Conservation (phyloP, 2,113 vertebrate genomes). For the Ammodramus savannarum region DNA sequence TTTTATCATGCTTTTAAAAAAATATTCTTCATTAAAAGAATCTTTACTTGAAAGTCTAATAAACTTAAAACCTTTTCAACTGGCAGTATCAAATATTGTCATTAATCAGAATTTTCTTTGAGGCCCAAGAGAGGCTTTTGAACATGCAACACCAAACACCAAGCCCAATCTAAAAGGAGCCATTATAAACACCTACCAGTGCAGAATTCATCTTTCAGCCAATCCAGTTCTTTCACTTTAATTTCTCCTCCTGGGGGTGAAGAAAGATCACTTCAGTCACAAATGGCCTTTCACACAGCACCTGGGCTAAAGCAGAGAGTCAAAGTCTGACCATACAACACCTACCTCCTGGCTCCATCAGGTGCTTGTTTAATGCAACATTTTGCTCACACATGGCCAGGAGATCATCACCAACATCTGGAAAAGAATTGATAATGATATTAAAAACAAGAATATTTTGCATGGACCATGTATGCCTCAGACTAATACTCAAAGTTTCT, state of each 20-base stretch:
- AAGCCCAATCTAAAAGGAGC: not conserved
- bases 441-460: not conserved
- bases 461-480: not conserved
- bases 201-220: slow-evolving; percentile 82
- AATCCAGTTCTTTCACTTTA: slow-evolving; percentile 84
- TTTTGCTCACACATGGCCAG: slow-evolving; percentile 89
- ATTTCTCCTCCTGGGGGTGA: slow-evolving; percentile 72
- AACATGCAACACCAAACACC: not conserved
- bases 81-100: not conserved
- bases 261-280: not conserved
- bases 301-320: not conserved
- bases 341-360: slow-evolving; percentile 76
- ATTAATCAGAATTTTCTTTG: not conserved
- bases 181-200: slow-evolving; percentile 74
- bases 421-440: not conserved
- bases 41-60: not conserved
- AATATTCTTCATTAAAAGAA: not conserved
- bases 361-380: slow-evolving; percentile 78
- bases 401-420: slow-evolving; percentile 92
- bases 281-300: not conserved
- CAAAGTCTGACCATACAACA: not conserved
- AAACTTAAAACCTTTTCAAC: not conserved
- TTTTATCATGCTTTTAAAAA: not conserved
- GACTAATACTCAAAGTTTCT: not conserved
- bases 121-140: not conserved